A percentile compares a stretch with the other conserved stretches of the same genome.
Evolutionary conservation across 2,113 vertebrate genomes (phyloP).

Genomic region (Nettapus auritus): DNA sequence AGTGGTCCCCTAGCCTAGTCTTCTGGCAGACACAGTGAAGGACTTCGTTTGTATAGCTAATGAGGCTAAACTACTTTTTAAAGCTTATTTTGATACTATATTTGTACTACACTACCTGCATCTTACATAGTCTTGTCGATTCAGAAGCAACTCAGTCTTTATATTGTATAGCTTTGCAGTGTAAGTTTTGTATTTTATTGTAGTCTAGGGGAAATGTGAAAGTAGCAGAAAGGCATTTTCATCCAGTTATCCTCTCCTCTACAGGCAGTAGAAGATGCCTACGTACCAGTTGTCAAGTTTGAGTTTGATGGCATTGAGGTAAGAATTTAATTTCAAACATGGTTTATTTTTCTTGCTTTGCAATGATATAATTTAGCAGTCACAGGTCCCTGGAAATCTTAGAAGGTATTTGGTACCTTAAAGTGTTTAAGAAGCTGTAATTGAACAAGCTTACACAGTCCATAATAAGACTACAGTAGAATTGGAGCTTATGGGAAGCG

Average conservation of each 20-base stretch:
- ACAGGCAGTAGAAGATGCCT: constrained; percentile 97
- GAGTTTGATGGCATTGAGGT: constrained; percentile 97
- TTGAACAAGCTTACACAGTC: neutral
- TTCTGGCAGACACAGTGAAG: neutral
- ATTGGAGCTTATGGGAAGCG: neutral
- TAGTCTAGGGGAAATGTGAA: neutral
- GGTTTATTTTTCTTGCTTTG: neutral
- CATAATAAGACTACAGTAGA: neutral
- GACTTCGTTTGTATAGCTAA: neutral
- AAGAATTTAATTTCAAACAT: constrained; percentile 27
- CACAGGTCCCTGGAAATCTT: neutral
- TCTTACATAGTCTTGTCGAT: neutral
- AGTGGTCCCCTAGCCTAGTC: neutral
- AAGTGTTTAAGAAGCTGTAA: neutral
- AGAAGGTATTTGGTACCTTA: neutral
- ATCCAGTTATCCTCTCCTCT: neutral
- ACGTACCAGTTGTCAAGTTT: constrained; percentile 98
- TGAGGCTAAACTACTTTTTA: neutral
- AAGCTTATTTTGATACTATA: neutral
- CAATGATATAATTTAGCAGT: neutral
- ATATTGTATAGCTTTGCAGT: neutral
- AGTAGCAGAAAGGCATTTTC: neutral
- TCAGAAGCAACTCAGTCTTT: neutral
- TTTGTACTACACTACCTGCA: neutral
- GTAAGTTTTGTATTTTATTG: neutral